Evolutionary conservation across 1,140 invertebrate species (phyloP).

Genomic region (Anagrus nilaparvatae): DNA sequence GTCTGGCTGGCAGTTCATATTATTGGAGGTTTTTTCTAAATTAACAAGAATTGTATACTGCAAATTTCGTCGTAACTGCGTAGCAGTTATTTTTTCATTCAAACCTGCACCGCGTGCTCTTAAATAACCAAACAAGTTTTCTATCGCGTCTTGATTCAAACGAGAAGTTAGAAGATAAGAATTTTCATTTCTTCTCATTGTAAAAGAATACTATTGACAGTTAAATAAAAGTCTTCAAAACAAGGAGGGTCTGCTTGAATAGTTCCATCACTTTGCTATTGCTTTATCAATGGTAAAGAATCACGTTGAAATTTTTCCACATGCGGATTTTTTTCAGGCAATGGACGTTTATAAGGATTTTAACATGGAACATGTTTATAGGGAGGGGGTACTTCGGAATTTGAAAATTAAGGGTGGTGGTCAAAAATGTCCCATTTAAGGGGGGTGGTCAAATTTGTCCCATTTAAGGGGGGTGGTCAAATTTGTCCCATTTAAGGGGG

Average conservation of each 20-base stretch:
- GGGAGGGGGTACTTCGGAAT: no score
- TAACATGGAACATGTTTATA: no score
- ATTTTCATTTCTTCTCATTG: slow-evolving; percentile 12
- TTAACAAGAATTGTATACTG: slow-evolving; percentile 13
- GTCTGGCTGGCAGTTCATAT: slow-evolving; percentile 11
- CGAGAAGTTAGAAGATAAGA: slow-evolving; percentile 15
- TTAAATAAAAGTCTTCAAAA: slow-evolving; percentile 11
- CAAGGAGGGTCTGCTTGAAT: slow-evolving; percentile 13
- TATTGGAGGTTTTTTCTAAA: slow-evolving; percentile 10
- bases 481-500: no score
- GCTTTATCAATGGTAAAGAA: no score
- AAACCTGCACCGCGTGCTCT: slow-evolving; percentile 12
- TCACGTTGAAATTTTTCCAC: no score
- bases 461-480: no score
- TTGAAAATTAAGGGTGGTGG: no score
- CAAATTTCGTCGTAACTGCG: slow-evolving; percentile 14
- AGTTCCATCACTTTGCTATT: no score
- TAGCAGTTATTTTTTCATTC: slow-evolving; percentile 15
- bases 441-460: no score
- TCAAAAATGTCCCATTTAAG: no score
- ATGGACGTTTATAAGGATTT: no score
- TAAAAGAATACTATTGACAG: slow-evolving; percentile 11
- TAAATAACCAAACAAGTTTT: slow-evolving; percentile 17
- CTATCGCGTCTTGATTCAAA: slow-evolving; percentile 19
- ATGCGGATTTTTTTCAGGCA: no score